Conservation (phyloP, 1,140 invertebrate species). For the Plodia interpunctella region DNA sequence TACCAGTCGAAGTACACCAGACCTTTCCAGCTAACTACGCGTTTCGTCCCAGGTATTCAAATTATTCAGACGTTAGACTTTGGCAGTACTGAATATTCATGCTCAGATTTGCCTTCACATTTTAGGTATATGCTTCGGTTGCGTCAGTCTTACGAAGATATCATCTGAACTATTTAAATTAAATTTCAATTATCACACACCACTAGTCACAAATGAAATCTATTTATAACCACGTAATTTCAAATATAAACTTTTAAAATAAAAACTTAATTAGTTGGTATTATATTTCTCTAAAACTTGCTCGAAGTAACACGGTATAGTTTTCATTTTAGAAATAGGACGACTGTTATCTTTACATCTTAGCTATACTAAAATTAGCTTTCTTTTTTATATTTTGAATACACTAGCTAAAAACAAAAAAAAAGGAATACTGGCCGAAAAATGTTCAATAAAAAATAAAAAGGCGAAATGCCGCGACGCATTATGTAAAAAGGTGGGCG, state of each 20-base stretch:
- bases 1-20: not conserved
- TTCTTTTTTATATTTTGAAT: too few relatives aligned
- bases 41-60: not conserved
- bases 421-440: conserved; percentile 7
- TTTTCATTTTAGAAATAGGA: too few relatives aligned
- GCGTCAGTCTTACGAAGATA: not conserved
- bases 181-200: not conserved
- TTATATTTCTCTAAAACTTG: too few relatives aligned
- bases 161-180: not conserved
- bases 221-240: too few relatives aligned
- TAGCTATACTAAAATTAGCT: too few relatives aligned
- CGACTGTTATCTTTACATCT: too few relatives aligned
- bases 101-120: not conserved
- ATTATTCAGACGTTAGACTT: conserved; percentile 1
- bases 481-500: conserved; percentile 51
- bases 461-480: conserved; percentile 30
- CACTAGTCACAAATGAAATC: too few relatives aligned
- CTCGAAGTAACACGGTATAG: too few relatives aligned
- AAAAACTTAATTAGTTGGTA: too few relatives aligned
- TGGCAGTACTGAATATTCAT: conserved; percentile 4
- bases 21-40: not conserved
- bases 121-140: conserved; percentile 2
- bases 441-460: conserved; percentile 16
- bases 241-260: too few relatives aligned
- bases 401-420: not conserved